phyloP scores from a whole-genome alignment of 2,797 vertebrate species.

The Schizopygopsis pylzovi region DNA sequence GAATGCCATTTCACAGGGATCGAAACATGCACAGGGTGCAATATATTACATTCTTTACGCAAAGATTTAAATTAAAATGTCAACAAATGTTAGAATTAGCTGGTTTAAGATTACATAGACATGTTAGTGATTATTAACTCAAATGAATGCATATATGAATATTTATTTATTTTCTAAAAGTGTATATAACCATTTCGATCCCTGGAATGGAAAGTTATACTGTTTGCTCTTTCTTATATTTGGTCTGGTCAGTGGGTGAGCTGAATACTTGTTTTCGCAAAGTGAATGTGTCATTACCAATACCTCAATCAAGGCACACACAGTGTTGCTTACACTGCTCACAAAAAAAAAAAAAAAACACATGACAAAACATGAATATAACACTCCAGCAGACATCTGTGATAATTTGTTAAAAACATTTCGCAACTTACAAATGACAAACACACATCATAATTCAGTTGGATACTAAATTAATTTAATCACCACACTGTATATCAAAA shows the following conservation, averaged over 20 bases:
- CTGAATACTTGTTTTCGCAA: conserved; percentile 53
- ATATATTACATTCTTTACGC: not conserved
- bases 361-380: conserved; percentile 45
- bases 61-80: not conserved
- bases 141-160: not conserved
- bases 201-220: conserved; percentile 61
- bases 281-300: conserved; percentile 47
- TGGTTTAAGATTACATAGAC: not conserved
- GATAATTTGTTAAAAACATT: conserved; percentile 8
- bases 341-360: conserved; percentile 53
- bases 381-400: conserved; percentile 63
- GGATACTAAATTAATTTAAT: conserved; percentile 17
- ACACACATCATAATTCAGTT: conserved; percentile 64
- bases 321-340: conserved; percentile 81
- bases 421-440: conserved; percentile 52
- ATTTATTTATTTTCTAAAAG: conserved; percentile 33
- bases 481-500: conserved; percentile 30
- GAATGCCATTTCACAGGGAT: conserved; percentile 79
- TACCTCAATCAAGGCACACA: conserved; percentile 77
- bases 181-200: conserved; percentile 60
- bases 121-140: not conserved
- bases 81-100: not conserved
- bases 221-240: conserved; percentile 49
- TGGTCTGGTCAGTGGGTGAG: conserved; percentile 29
- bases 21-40: conserved; percentile 70